Evolutionary conservation across 2,113 vertebrate genomes (phyloP).

Genomic region (Salvelinus alpinus): DNA sequence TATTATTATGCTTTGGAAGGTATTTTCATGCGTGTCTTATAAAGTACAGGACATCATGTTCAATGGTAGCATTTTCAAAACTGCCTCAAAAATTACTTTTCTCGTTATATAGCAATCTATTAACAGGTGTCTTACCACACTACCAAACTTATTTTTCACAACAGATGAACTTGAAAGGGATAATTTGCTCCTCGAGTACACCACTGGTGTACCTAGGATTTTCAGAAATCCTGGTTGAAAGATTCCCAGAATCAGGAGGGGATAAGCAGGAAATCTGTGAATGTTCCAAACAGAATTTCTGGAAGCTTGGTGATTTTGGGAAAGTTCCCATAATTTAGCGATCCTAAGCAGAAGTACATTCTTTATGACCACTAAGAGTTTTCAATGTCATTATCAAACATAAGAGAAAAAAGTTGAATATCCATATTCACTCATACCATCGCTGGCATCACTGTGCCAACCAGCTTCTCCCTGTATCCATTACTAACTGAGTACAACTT

Average conservation of each 20-base stretch:
- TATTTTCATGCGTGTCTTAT: conserved; percentile 17
- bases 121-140: background rate
- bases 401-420: background rate
- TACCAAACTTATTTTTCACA: conserved; percentile 21
- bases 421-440: no score
- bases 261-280: no score
- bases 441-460: background rate
- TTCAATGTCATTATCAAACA: background rate
- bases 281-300: no score
- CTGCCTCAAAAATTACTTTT: background rate
- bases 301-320: no score
- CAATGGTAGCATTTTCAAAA: background rate
- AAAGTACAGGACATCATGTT: background rate
- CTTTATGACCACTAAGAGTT: background rate
- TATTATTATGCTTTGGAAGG: conserved; percentile 24
- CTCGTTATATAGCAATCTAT: background rate
- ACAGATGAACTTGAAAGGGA: conserved; percentile 30
- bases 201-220: background rate
- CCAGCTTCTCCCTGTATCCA: no score
- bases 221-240: no score
- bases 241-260: no score
- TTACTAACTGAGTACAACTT: no score
- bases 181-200: conserved; percentile 12
- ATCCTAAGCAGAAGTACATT: conserved; percentile 12
- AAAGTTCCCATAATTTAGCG: no score